A percentile compares a stretch with the other conserved stretches of the same genome.
Evolutionary conservation across 2,113 vertebrate species (phyloP).

Genomic region (Meles meles): DNA sequence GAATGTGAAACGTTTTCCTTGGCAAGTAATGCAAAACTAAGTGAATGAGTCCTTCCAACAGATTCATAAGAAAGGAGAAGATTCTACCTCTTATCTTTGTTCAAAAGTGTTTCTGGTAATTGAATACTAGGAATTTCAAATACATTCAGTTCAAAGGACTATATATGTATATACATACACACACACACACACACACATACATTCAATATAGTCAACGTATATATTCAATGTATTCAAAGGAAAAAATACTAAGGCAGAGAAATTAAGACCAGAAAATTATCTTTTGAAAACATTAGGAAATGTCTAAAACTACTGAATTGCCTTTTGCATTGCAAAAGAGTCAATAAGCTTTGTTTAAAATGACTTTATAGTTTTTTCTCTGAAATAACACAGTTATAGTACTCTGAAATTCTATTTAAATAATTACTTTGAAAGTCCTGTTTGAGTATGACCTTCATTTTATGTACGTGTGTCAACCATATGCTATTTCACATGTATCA

Average conservation of each 20-base stretch:
- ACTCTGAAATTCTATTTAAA: background rate
- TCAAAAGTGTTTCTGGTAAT: background rate
- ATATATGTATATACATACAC: background rate
- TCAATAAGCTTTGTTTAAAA: background rate
- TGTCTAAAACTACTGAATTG: background rate
- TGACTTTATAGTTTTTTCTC: background rate
- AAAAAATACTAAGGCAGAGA: background rate
- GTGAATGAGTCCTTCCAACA: background rate
- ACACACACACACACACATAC: background rate
- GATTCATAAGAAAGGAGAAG: background rate
- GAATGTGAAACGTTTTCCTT: background rate
- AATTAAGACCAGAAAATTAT: background rate
- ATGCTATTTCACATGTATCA: too few relatives aligned
- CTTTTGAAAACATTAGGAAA: background rate
- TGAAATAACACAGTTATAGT: background rate
- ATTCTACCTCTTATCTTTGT: background rate
- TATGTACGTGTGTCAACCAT: background rate
- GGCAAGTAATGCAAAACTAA: background rate
- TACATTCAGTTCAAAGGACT: background rate
- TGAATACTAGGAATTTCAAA: background rate
- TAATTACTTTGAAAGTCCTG: background rate
- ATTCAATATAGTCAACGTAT: background rate
- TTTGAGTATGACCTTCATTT: background rate
- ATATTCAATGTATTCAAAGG: background rate
- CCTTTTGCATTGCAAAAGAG: background rate